Evolutionary conservation across 1,140 invertebrate species (phyloP).

Genomic region (Aporrectodea caliginosa): DNA sequence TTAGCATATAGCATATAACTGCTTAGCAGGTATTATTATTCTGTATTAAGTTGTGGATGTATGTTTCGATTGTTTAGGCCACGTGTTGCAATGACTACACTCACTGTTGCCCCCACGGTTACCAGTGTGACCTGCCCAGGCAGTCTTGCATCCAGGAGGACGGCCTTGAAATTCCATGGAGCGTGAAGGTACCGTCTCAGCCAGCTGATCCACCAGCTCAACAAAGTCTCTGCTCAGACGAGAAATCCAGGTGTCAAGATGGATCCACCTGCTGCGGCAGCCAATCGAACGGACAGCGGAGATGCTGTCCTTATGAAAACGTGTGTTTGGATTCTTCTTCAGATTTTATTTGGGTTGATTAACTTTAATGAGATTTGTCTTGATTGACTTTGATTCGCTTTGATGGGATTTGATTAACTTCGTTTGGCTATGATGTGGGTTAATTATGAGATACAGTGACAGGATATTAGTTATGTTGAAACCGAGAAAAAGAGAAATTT

Average conservation of each 20-base stretch:
- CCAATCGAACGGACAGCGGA: neutral
- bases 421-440: too few relatives aligned
- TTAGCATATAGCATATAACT: too few relatives aligned
- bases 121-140: neutral
- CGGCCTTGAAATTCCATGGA: neutral
- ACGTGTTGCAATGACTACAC: slow-evolving; percentile 29
- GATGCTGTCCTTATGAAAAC: neutral
- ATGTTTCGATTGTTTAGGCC: neutral
- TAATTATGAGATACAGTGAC: too few relatives aligned
- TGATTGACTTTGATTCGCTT: too few relatives aligned
- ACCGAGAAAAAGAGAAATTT: too few relatives aligned
- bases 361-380: too few relatives aligned
- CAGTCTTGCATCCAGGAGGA: neutral
- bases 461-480: too few relatives aligned
- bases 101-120: neutral
- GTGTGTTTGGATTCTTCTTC: neutral
- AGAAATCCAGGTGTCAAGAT: neutral
- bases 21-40: too few relatives aligned
- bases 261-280: neutral
- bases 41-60: too few relatives aligned
- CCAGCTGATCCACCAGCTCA: neutral
- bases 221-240: neutral
- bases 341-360: too few relatives aligned
- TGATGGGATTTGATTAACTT: too few relatives aligned
- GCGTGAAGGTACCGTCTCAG: neutral